Percentiles rank a stretch among this genome's conserved stretches.
Evolutionary conservation across 2,797 vertebrate species (phyloP).

Genomic region (Jordanella pulchra): DNA sequence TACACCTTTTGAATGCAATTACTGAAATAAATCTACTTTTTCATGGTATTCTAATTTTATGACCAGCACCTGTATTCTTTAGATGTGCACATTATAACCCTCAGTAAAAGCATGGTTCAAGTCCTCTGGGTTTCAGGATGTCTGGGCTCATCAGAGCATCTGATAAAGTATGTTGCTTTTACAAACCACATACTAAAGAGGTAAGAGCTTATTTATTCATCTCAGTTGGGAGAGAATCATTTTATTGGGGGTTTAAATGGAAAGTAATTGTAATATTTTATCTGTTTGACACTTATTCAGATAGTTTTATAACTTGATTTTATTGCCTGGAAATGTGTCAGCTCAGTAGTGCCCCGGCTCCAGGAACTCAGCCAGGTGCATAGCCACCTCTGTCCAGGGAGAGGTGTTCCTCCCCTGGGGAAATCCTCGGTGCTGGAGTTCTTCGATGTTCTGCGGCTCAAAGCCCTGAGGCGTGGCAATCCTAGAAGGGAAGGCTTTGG

Average conservation of each 20-base stretch:
- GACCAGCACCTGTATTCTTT: no score
- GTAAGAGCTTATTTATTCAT: background rate
- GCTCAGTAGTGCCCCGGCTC: slow-evolving; percentile 66
- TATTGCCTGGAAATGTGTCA: background rate
- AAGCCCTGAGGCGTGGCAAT: slow-evolving; percentile 45
- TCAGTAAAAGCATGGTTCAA: background rate
- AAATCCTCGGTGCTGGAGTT: slow-evolving; percentile 47
- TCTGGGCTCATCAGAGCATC: background rate
- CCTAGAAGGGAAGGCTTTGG: slow-evolving; percentile 63
- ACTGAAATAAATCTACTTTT: no score
- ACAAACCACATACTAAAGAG: no score
- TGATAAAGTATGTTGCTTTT: background rate
- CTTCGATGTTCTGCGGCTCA: slow-evolving; percentile 47
- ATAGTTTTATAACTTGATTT: background rate
- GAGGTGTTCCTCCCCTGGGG: slow-evolving; percentile 37
- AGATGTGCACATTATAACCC: background rate
- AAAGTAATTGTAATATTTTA: background rate
- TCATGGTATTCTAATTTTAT: no score
- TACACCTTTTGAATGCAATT: no score
- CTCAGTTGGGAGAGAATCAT: background rate
- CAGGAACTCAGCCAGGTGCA: slow-evolving; percentile 74
- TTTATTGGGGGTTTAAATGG: background rate
- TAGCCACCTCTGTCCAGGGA: slow-evolving; percentile 76
- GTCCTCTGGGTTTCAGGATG: background rate
- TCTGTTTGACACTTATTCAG: background rate